Conservation (phyloP, 1,140 invertebrate species). For the Rhopalosiphum padi region DNA sequence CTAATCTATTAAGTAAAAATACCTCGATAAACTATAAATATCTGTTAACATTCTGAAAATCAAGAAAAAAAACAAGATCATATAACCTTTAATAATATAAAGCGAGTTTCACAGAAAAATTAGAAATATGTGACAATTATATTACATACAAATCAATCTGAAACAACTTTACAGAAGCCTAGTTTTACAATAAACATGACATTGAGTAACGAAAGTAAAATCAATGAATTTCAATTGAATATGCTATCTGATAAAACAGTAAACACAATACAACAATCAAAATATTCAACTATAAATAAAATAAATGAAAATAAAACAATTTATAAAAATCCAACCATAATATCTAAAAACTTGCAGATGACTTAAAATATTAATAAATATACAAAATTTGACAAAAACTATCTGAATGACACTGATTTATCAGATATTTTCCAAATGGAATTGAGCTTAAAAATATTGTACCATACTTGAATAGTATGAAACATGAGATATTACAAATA, state of each 20-base stretch:
- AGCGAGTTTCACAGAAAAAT: neutral
- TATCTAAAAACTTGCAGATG: neutral
- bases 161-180: neutral
- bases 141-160: neutral
- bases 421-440: neutral
- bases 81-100: neutral
- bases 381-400: neutral
- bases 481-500: neutral
- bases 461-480: constrained; percentile 17
- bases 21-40: neutral
- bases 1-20: neutral
- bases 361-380: neutral
- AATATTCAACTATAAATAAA: neutral
- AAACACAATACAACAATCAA: neutral
- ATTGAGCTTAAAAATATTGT: constrained; percentile 27
- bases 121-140: neutral
- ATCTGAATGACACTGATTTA: neutral
- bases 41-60: neutral
- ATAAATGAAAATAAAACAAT: neutral
- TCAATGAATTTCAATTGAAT: neutral
- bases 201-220: neutral
- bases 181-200: neutral
- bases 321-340: neutral
- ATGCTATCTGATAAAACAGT: too few relatives aligned
- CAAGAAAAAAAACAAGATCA: neutral